Conservation (phyloP, 2,113 vertebrate species). For the Caracal caracal region DNA sequence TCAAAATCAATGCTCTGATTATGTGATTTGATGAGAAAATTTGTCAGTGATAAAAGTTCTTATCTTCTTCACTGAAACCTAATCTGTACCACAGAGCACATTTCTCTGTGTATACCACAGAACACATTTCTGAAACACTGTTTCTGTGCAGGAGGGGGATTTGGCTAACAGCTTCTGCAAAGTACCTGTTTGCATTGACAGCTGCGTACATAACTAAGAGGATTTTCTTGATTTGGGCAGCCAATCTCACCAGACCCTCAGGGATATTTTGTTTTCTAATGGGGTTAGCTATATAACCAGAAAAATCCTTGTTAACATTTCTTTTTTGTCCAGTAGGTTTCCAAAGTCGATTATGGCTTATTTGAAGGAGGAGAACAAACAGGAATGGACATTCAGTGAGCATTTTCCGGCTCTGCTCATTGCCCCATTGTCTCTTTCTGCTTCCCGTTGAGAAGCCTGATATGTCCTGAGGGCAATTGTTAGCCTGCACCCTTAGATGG, state of each 20-base stretch:
- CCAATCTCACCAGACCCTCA: neutral
- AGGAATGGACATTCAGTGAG: neutral
- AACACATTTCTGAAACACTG: neutral
- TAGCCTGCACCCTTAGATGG: neutral
- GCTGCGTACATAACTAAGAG: neutral
- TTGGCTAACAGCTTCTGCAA: neutral
- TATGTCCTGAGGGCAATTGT: fast-evolving
- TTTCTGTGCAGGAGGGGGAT: neutral
- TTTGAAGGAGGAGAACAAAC: neutral
- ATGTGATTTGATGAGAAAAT: neutral
- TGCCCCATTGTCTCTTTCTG: neutral
- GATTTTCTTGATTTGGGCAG: conserved; percentile 13
- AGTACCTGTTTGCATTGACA: neutral
- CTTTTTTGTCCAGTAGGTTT: conserved; percentile 17
- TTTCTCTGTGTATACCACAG: neutral
- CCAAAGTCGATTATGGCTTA: neutral
- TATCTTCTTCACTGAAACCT: neutral
- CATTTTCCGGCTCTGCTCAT: neutral
- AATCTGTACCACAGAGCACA: neutral
- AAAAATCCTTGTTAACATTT: conserved; percentile 39
- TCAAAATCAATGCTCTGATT: neutral
- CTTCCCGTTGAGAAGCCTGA: too few species aligned
- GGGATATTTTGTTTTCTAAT: neutral
- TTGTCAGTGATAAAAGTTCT: neutral
- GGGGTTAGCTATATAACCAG: neutral